Conservation (phyloP, 2,888 invertebrate species). For the Cantharis rufa region DNA sequence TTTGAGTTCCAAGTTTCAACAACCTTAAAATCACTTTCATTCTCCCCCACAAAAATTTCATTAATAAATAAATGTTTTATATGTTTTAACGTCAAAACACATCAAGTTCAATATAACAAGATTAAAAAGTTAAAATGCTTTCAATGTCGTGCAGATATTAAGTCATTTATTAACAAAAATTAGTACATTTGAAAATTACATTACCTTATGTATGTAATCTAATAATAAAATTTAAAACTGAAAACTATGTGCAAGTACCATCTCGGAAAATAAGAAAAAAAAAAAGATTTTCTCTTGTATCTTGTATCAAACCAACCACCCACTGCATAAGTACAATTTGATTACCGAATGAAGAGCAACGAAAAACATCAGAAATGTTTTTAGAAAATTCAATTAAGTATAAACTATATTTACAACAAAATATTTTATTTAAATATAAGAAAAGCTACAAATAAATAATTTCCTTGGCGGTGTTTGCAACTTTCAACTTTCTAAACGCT, state of each 20-base stretch:
- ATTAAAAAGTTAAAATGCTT: constrained; percentile 2
- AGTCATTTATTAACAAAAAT: not conserved
- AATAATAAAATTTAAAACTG: not conserved
- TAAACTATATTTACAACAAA: not conserved
- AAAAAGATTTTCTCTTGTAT: not conserved
- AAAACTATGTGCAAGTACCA: not conserved
- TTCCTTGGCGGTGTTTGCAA: not conserved
- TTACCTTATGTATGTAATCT: not conserved
- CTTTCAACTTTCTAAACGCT: not conserved
- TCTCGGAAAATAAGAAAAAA: not conserved
- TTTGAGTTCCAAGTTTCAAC: constrained; percentile 2
- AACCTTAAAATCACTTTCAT: constrained; percentile 1
- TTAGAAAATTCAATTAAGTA: not conserved
- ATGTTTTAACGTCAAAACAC: constrained; percentile 2
- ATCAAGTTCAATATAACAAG: constrained; percentile 4
- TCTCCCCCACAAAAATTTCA: not conserved
- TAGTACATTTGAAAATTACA: not conserved
- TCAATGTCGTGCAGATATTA: not conserved
- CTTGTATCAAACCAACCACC: not conserved
- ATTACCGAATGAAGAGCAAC: not conserved
- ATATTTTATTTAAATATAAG: not conserved
- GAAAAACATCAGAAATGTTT: not conserved
- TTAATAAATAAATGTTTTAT: constrained; percentile 4
- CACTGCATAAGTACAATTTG: not conserved
- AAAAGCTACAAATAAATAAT: not conserved